Conservation (phyloP, 2,888 invertebrate genomes). For the Mimas tiliae region DNA sequence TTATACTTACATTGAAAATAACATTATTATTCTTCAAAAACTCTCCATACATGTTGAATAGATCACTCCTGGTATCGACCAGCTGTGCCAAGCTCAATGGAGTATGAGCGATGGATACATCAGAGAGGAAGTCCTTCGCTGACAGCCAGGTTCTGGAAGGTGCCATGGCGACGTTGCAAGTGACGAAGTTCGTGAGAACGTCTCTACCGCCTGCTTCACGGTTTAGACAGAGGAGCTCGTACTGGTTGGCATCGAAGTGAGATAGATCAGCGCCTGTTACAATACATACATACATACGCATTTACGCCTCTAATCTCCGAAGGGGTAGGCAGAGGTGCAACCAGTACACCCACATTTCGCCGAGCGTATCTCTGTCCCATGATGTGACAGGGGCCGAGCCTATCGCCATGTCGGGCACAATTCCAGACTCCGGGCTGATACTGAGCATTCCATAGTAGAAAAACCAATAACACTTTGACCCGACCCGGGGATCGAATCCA, state of each 20-base stretch:
- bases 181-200: constrained; percentile 76
- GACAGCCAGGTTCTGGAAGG: constrained; percentile 85
- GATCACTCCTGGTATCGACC: constrained; percentile 82
- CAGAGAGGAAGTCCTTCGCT: constrained; percentile 74
- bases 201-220: constrained; percentile 80
- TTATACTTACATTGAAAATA: constrained; percentile 67
- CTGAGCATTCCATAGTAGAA: no score
- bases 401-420: no score
- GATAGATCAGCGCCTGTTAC: constrained; percentile 84
- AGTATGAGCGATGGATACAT: constrained; percentile 87
- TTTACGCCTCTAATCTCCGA: neutral
- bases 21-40: constrained; percentile 80
- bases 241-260: constrained; percentile 80
- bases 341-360: no score
- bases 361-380: no score
- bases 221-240: constrained; percentile 86
- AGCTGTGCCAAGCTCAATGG: constrained; percentile 84
- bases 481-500: no score
- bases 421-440: no score
- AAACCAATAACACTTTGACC: no score
- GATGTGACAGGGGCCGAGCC: no score
- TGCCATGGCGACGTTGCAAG: constrained; percentile 86
- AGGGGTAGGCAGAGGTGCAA: no score
- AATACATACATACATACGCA: constrained; percentile 8
- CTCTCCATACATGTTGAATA: constrained; percentile 87